Evolutionary conservation across 2,797 vertebrate genomes (phyloP), one percentile per base, ranked within the genome.

Genomic region (Poeciliopsis infans): DNA sequence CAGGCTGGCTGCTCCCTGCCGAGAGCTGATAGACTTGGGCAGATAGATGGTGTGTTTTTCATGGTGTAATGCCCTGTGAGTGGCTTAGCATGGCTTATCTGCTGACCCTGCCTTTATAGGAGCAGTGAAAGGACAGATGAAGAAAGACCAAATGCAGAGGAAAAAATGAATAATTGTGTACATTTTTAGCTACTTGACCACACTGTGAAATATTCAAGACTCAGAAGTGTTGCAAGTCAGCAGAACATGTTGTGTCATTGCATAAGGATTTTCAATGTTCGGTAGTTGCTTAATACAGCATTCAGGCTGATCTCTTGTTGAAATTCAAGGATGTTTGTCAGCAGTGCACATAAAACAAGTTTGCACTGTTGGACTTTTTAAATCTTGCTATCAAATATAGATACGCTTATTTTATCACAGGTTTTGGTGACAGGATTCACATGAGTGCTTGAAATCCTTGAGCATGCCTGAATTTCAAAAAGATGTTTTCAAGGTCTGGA

Each of bases 31-130:
- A 73, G 69, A 77, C 70, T 82, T 76, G 61, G 76, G 28, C 77
- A 31, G 68, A 79, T 79, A 70, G 81, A 31, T 74, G 75, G 72
- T 88, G 85, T 90, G 86, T 87, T 85, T 89, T 86, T 87, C 78
- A 85, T 85, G 76, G 75, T 82, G 73, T 92, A 89, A 92, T 86
- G 70, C 86, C 86, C 80, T 83, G 86, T 91, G 84, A 88, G 83
- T 87, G 82, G 89, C 79, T 85, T 93, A 91, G 79, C 78, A 66
- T 64, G 83, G 88, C 83, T 94, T 90, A 92, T 91, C 87, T 70
- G 66, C 70, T 86, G 72, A 82, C 86, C 81, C 84, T 31, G 78
- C 74, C 83, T 81, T 77, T 80, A 88, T 90, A 82, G 85, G 83
- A 69, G 79, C 85, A 43, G 43, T 18, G 53, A 76, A 36, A 31